phyloP scores from a whole-genome alignment of 2,888 invertebrate species.

The Lasioglossum vierecki region DNA sequence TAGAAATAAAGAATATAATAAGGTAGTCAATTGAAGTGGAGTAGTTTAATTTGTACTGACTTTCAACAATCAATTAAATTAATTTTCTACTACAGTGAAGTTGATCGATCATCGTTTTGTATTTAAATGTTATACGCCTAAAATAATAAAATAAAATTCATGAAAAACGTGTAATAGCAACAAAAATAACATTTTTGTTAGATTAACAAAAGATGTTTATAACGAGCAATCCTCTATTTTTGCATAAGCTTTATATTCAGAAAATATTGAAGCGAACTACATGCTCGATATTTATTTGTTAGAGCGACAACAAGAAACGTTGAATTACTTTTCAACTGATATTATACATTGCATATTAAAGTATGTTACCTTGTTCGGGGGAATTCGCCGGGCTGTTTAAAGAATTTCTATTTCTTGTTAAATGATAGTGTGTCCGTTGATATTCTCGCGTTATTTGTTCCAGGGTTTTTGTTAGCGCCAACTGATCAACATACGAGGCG shows the following conservation, averaged over 20 bases:
- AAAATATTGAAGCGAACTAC: background rate
- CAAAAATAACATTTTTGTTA: background rate
- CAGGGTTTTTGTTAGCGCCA: slow-evolving; percentile 85
- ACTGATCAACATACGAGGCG: slow-evolving; percentile 69
- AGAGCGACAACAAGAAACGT: background rate
- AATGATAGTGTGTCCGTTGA: slow-evolving; percentile 33
- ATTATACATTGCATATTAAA: background rate
- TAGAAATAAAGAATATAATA: background rate
- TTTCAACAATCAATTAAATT: slow-evolving; percentile 5
- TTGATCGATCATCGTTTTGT: background rate
- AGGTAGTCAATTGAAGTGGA: background rate
- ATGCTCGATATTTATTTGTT: background rate
- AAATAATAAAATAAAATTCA: background rate
- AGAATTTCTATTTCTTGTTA: slow-evolving; percentile 25
- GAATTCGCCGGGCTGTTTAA: slow-evolving; percentile 18
- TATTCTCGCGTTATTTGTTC: slow-evolving; percentile 80
- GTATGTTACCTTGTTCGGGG: slow-evolving; percentile 39
- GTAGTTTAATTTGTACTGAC: background rate
- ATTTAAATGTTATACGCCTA: background rate
- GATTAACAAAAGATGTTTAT: background rate
- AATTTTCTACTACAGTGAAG: background rate
- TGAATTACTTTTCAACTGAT: background rate
- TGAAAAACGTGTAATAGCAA: background rate
- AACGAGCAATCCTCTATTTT: background rate
- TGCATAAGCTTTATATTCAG: background rate